phyloP scores from a whole-genome alignment of 2,888 invertebrate genomes.

The Dorcus parallelipipedus region DNA sequence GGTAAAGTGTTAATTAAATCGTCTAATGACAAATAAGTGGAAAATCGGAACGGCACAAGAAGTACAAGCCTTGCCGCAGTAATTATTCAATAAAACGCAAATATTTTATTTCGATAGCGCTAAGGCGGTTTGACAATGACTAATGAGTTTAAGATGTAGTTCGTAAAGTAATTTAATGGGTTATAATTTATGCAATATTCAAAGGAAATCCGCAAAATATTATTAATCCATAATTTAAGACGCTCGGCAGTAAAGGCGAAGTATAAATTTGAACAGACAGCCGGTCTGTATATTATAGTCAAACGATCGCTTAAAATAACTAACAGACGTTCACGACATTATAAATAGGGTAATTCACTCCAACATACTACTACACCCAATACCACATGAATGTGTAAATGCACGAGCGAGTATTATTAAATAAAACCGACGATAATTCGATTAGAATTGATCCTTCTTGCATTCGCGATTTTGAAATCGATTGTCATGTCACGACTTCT shows the following conservation, averaged over 20 bases:
- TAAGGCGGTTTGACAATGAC: constrained; percentile 13
- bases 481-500: too few species aligned
- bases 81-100: too few species aligned
- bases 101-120: background rate
- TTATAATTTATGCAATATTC: constrained; percentile 19
- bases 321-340: constrained; percentile 20
- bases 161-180: constrained; percentile 12
- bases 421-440: too few species aligned
- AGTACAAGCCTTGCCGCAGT: too few species aligned
- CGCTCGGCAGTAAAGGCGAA: constrained; percentile 23
- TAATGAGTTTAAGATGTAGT: constrained; percentile 12
- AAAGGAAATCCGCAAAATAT: constrained; percentile 32
- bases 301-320: constrained; percentile 29
- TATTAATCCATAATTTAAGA: constrained; percentile 33
- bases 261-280: constrained; percentile 28
- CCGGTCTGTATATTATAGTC: constrained; percentile 28
- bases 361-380: too few species aligned
- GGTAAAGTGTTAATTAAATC: too few species aligned
- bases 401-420: too few species aligned
- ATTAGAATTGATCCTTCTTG: too few species aligned
- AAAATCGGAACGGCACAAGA: too few species aligned
- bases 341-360: constrained; percentile 16
- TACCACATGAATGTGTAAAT: too few species aligned
- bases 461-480: too few species aligned
- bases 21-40: too few species aligned